These are phyloP conservation scores for Magallana angulata DNA, from an alignment of 1,140 invertebrate species.

Conservation along the genomic window DNA sequence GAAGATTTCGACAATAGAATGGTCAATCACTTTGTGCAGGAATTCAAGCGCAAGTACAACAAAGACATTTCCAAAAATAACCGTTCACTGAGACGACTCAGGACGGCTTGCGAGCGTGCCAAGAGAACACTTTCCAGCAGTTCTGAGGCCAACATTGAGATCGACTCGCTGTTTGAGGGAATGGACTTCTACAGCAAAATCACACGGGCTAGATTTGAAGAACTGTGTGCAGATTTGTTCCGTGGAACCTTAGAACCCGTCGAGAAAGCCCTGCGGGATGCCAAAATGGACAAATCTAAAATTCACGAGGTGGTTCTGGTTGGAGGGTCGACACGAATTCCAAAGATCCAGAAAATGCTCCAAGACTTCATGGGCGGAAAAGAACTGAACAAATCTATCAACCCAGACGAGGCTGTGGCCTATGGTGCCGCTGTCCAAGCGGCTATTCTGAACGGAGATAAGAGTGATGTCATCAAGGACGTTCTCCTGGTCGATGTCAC, in stretches of 20 bases:
- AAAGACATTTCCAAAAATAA: slow-evolving; percentile 94
- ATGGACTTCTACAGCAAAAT: slow-evolving; percentile 97
- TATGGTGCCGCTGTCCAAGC: slow-evolving; percentile 85
- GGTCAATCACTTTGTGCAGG: slow-evolving; percentile 96
- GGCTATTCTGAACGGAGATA: slow-evolving; percentile 78
- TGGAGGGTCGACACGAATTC: slow-evolving; percentile 97
- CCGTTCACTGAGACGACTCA: slow-evolving; percentile 91
- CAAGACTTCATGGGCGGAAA: slow-evolving; percentile 95
- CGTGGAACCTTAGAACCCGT: slow-evolving; percentile 94
- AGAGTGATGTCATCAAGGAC: slow-evolving; percentile 70
- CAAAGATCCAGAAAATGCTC: slow-evolving; percentile 96
- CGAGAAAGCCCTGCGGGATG: slow-evolving; percentile 95
- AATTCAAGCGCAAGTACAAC: slow-evolving; percentile 98
- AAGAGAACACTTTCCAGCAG: slow-evolving; percentile 96
- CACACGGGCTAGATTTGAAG: slow-evolving; percentile 87
- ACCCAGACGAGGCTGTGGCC: slow-evolving; percentile 93
- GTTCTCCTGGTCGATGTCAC: slow-evolving; percentile 75
- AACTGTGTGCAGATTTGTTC: slow-evolving; percentile 92
- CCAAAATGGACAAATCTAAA: slow-evolving; percentile 94
- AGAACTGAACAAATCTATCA: slow-evolving; percentile 89
- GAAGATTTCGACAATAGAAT: slow-evolving; percentile 83
- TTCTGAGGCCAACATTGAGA: slow-evolving; percentile 87
- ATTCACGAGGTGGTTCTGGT: slow-evolving; percentile 98
- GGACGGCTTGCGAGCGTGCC: slow-evolving; percentile 96
- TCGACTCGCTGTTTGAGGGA: slow-evolving; percentile 96